Conservation (phyloP, 2,797 vertebrate genomes). For the Loris lydekkerianus region DNA sequence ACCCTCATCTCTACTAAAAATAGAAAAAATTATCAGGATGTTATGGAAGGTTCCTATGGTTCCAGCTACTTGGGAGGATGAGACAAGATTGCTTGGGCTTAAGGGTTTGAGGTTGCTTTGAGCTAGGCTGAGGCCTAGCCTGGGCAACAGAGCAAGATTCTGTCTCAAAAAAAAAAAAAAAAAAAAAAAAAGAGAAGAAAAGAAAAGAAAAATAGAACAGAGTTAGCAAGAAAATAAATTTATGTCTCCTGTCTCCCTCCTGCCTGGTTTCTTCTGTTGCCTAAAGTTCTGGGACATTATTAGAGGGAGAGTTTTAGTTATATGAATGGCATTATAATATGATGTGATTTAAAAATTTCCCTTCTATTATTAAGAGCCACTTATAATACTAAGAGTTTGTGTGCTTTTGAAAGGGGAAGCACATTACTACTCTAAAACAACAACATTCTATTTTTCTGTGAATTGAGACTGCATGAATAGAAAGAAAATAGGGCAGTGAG, state of each 20-base stretch:
- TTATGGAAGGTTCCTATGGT: too few relatives aligned
- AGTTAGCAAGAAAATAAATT: not conserved
- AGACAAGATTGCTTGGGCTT: too few relatives aligned
- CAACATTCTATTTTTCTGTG: not conserved
- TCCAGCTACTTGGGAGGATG: too few relatives aligned
- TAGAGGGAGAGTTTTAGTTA: conserved; percentile 18
- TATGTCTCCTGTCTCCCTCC: not conserved
- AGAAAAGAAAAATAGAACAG: not conserved
- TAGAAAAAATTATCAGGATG: too few relatives aligned
- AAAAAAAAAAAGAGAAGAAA: too few relatives aligned
- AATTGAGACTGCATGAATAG: not conserved
- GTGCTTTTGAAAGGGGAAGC: not conserved
- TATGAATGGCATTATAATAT: not conserved
- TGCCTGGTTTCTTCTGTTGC: not conserved
- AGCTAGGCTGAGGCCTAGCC: too few relatives aligned
- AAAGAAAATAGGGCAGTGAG: not conserved
- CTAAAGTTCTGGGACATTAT: not conserved
- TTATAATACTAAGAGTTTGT: not conserved
- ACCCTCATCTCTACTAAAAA: too few relatives aligned
- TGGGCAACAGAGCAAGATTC: too few relatives aligned
- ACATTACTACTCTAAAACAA: not conserved
- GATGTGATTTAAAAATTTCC: conserved; percentile 14
- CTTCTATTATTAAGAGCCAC: not conserved
- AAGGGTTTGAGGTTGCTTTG: too few relatives aligned
- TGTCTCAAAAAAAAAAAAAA: too few relatives aligned